Evolutionary conservation across 2,113 vertebrate genomes (phyloP), one percentile per base, ranked within the genome.

Genomic region (Elephas maximus): DNA sequence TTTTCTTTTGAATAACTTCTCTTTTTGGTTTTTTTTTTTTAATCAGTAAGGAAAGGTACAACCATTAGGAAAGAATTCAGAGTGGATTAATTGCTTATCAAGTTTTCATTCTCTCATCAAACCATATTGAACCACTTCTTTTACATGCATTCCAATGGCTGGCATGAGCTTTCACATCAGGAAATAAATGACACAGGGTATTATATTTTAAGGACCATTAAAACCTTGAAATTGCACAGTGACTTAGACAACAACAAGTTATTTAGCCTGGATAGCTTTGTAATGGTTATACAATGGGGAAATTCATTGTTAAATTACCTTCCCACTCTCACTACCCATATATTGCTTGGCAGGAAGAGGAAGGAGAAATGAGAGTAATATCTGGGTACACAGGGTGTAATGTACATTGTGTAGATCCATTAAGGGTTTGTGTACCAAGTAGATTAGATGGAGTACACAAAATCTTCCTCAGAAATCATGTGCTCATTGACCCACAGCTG

Each of bases 171-270:
- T 94, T 97, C n/a, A 96, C 60, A 81, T 96, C 82, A 96, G 83
- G 94, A 96, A 97, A 94, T 76, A 98, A 94, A 91, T 97, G 37
- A 76, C 78, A 97, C 60, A 77, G 74, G 74, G 81, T 97, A 93
- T 97, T 97, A 30, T 92, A 95, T 97, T 98, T 97, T 98, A 53
- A 97, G 96, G 73, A 94, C 88, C 96, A 97, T 90, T 86, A 94
- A 98, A 94, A 81, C 90, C 82, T 96, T 96, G 94, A 96, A 97
- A 96, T 97, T 97, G 95, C 96, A 88, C 48, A 92, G 45, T 82
- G 89, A 90, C 78, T 98, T 48, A 28, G 83, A 86, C 97, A 97
- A 93, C 91, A 87, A 97, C 85, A 98, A 96, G 74, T 78, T 97
- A 57, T 95, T 97, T 95, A 98, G 94, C 65, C 90, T 78, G 87